phyloP scores from a whole-genome alignment of 1,140 invertebrate genomes.

The Sitophilus oryzae region DNA sequence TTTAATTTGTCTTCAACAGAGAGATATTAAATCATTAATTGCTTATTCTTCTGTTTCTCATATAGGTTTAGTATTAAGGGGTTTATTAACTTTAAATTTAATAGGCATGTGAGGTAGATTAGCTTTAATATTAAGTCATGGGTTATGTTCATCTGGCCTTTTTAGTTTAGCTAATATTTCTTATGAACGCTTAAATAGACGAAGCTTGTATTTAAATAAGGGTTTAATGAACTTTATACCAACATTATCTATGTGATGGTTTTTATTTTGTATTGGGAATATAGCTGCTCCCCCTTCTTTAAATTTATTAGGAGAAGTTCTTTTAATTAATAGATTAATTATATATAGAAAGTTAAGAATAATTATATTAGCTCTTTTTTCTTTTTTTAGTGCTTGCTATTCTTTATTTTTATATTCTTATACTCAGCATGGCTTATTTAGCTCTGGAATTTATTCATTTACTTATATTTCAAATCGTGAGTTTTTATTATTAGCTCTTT shows the following conservation, averaged over 20 bases:
- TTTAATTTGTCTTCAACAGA: slow-evolving; percentile 55
- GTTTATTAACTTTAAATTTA: slow-evolving; percentile 46
- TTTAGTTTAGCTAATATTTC: slow-evolving; percentile 60
- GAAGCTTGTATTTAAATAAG: slow-evolving; percentile 47
- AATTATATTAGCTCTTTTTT: slow-evolving; percentile 49
- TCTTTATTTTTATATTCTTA: slow-evolving; percentile 50
- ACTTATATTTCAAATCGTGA: slow-evolving; percentile 45
- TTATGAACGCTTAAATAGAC: slow-evolving; percentile 52
- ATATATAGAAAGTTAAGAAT: slow-evolving; percentile 45
- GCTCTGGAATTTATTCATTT: slow-evolving; percentile 44
- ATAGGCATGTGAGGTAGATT: slow-evolving; percentile 48
- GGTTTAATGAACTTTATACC: slow-evolving; percentile 47
- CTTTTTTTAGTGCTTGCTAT: slow-evolving; percentile 47
- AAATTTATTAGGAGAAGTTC: slow-evolving; percentile 53
- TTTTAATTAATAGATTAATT: slow-evolving; percentile 52
- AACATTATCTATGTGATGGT: slow-evolving; percentile 53
- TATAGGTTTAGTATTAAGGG: slow-evolving; percentile 51
- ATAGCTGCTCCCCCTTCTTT: slow-evolving; percentile 45
- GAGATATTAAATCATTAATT: slow-evolving; percentile 56
- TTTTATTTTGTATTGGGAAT: slow-evolving; percentile 52
- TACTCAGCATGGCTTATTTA: slow-evolving; percentile 47
- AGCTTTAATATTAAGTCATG: slow-evolving; percentile 58
- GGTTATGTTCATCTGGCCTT: slow-evolving; percentile 61
- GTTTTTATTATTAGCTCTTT: slow-evolving; percentile 54
- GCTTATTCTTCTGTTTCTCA: slow-evolving; percentile 59